Base-by-base conservation (phyloP, 1,140 invertebrate genomes). In the Anastatus disparis region DNA sequence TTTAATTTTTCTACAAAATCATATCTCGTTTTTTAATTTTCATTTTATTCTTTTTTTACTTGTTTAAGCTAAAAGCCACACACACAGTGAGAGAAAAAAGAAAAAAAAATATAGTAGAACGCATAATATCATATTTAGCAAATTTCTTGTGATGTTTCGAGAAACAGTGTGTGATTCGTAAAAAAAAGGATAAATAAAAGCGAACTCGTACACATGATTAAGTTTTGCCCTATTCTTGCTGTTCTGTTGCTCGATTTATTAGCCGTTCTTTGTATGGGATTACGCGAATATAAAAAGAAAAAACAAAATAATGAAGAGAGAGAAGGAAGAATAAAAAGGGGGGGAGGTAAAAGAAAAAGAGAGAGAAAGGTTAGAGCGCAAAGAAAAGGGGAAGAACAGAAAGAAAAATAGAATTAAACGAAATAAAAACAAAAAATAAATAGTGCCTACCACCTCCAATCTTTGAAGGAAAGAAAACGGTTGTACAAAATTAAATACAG, bases 401-500 rank as follows among this genome's bases (percentile, higher is more conserved):
- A 74, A 72, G 59, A 75, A 72, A 70, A 67, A 74, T n/a, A n/a
- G n/a, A n/a, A n/a, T n/a, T 71, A 78, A 79, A 78, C 71, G 73
- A 82, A 76, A 67, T 70, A 76, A 68, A 75, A 75, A 63, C 44
- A 71, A 53, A 82, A n/a, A n/a, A n/a, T n/a, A 79, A 80, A 84
- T 78, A 84, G 82, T 84, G 83, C 82, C 82, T 82, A 83, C 74
- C 77, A 77, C 74, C 61, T 78, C 76, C 73, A 74, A 75, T 79
- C 59, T 77, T 77, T 71, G 63, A 61, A 61, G 62, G 63, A 69
- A 68, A 46, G 53, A 67, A 77, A 83, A 82, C 78, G 61, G 75
- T 80, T 81, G 83, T 84, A 84, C 83, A 84, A 84, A 84, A 81
- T 84, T 81, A 71, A 81, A 80, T 83, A 81, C 82, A 84, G 82